Evolutionary conservation across 2,888 invertebrate genomes (phyloP).

Genomic region (Plagodis pulveraria): DNA sequence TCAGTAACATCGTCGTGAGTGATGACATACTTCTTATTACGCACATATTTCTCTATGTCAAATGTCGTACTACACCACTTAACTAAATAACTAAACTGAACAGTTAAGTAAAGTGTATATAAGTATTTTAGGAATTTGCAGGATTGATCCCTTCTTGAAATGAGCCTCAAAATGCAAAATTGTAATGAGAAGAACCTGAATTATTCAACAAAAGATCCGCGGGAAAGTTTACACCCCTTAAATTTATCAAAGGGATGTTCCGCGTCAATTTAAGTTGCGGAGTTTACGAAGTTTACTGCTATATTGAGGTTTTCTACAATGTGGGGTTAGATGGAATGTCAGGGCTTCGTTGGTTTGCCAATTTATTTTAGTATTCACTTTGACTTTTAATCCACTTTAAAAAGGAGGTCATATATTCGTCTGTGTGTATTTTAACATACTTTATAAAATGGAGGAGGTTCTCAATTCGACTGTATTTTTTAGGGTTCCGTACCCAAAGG

Average conservation of each 20-base stretch:
- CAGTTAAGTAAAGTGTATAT: neutral
- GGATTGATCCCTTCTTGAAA: neutral
- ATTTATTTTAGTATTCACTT: too few species aligned
- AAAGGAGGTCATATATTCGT: too few species aligned
- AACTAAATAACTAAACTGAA: too few species aligned
- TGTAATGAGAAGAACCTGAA: constrained; percentile 10
- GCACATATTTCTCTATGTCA: too few species aligned
- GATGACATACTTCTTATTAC: too few species aligned
- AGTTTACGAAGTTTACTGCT: constrained; percentile 1
- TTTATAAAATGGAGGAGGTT: too few species aligned
- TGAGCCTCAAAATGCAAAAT: constrained; percentile 11
- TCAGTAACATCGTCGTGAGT: too few species aligned
- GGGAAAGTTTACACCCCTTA: constrained; percentile 11
- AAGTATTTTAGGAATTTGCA: neutral
- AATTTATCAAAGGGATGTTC: neutral
- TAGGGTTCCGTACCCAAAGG: too few species aligned
- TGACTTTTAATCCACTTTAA: too few species aligned
- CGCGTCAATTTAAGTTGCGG: constrained; percentile 6
- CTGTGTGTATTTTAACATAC: too few species aligned
- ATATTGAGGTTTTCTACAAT: neutral
- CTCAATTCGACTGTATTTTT: too few species aligned
- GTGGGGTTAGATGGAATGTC: neutral
- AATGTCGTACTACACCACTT: too few species aligned
- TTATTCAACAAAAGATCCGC: constrained; percentile 17
- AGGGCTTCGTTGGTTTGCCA: neutral